Evolutionary conservation across 2,113 vertebrate genomes (phyloP), one percentile per base, ranked within the genome.

Genomic region (Phaethornis superciliosus): DNA sequence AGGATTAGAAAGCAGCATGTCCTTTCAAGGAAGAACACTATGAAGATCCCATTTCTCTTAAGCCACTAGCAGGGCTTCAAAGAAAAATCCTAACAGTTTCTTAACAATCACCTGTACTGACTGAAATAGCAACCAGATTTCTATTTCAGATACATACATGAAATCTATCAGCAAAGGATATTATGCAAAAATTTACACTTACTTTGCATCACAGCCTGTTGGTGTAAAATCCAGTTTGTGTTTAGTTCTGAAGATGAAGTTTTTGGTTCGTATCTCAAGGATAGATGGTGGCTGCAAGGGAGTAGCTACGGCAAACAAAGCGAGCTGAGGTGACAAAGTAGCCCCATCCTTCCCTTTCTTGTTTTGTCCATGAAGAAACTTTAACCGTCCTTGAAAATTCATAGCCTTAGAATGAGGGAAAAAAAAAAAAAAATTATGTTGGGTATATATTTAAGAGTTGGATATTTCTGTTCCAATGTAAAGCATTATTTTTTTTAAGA

Each of bases 211-310:
- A 80, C 98, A 98, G 59, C 96, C 98, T 46, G 69, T 98, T 40
- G 98, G 98, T 4, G 98, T 98, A 91, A 99, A 99, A 95, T 99
- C 98, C 82, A 99, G 94, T 77, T 98, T 99, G 97, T 99, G 98
- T 88, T 98, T 99, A 55, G 98, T 98, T 97, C 98, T 97, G 96
- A 98, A 99, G 88, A 99, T 98, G 83, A 98, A 98, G 89, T 98
- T 99, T 97, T 98, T 99, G 94, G 98, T 98, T 85, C 98, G 91
- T 81, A 99, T 98, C 96, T 99, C 98, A 78, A 99, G 97, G 88
- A 99, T 98, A 82, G 98, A 98, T 6, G 98, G 98, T 12, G 98
- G 97, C 77, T 98, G 98, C 27, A 99, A 92, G 1, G 98, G 98
- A 46, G 98, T 98, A 30, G 98, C 98, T 94, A 99, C 91, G 15